phyloP scores from a whole-genome alignment of 2,888 invertebrate species.

The Leucophenga maculata region DNA sequence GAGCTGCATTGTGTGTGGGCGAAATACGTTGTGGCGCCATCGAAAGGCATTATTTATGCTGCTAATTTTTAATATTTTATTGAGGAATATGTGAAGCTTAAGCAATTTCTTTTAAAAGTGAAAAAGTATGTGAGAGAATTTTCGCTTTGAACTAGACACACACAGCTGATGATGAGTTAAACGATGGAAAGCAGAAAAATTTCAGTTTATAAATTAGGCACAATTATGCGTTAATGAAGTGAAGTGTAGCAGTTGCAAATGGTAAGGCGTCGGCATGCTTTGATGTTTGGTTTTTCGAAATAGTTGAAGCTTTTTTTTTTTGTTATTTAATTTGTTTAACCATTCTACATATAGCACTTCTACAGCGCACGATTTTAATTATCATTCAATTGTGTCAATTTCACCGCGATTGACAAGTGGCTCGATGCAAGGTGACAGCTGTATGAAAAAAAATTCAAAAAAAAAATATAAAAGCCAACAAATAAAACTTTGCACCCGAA shows the following conservation, averaged over 20 bases:
- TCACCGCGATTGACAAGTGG: constrained; percentile 48
- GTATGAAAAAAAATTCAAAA: background rate
- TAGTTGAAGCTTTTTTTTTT: too few relatives aligned
- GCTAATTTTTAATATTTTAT: constrained; percentile 67
- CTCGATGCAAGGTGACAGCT: background rate
- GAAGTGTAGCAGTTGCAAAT: constrained; percentile 31
- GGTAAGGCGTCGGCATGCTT: constrained; percentile 25
- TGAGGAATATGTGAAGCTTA: background rate
- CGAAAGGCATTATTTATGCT: constrained; percentile 46
- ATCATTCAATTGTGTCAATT: constrained; percentile 59
- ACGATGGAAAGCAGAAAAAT: background rate
- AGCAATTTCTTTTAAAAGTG: constrained; percentile 34
- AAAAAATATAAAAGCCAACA: background rate
- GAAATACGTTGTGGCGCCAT: constrained; percentile 46
- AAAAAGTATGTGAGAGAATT: constrained; percentile 33
- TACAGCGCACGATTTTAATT: constrained; percentile 53
- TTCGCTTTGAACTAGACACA: too few relatives aligned
- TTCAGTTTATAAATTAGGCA: background rate
- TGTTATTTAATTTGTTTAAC: too few relatives aligned
- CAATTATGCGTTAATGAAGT: constrained; percentile 51
- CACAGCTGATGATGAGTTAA: background rate
- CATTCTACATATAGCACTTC: too few relatives aligned
- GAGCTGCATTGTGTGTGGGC: constrained; percentile 49
- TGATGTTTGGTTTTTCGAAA: constrained; percentile 15
- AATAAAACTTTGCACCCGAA: too few relatives aligned